These are phyloP conservation scores for Megathymus violae DNA, from an alignment of 1,140 invertebrate genomes.

Conservation along the genomic window DNA sequence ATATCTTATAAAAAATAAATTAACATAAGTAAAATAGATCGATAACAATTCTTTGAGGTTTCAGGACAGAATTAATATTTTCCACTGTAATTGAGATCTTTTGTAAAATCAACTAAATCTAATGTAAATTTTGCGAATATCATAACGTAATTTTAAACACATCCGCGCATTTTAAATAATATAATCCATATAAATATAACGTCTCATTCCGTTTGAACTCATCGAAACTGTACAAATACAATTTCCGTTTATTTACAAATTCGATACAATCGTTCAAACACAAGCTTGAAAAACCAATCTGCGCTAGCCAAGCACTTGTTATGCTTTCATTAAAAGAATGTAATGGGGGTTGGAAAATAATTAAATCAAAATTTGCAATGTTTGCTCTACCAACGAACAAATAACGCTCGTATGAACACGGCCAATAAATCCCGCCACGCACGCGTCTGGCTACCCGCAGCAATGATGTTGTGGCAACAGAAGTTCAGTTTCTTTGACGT, in stretches of 20 bases:
- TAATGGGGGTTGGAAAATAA: slow-evolving; percentile 49
- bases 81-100: too few species aligned
- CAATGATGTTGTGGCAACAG: slow-evolving; percentile 15
- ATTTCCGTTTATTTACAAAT: slow-evolving; percentile 16
- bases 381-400: slow-evolving; percentile 47
- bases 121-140: too few species aligned
- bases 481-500: slow-evolving; percentile 2
- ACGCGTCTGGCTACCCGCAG: slow-evolving; percentile 45
- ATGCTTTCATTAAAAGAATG: slow-evolving; percentile 37
- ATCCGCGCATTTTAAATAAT: too few species aligned
- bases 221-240: slow-evolving; percentile 3
- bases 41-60: too few species aligned
- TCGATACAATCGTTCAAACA: slow-evolving; percentile 17
- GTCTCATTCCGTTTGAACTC: background rate
- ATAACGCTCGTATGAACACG: slow-evolving; percentile 42
- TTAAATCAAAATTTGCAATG: slow-evolving; percentile 61
- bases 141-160: too few species aligned
- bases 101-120: too few species aligned
- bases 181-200: too few species aligned
- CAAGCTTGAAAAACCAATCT: slow-evolving; percentile 26
- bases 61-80: too few species aligned
- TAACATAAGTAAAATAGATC: too few species aligned
- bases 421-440: slow-evolving; percentile 57
- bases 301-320: slow-evolving; percentile 28
- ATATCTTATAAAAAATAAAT: too few species aligned